These are phyloP conservation scores for Altica lythri DNA, from an alignment of 2,888 invertebrate genomes.

Conservation along the genomic window DNA sequence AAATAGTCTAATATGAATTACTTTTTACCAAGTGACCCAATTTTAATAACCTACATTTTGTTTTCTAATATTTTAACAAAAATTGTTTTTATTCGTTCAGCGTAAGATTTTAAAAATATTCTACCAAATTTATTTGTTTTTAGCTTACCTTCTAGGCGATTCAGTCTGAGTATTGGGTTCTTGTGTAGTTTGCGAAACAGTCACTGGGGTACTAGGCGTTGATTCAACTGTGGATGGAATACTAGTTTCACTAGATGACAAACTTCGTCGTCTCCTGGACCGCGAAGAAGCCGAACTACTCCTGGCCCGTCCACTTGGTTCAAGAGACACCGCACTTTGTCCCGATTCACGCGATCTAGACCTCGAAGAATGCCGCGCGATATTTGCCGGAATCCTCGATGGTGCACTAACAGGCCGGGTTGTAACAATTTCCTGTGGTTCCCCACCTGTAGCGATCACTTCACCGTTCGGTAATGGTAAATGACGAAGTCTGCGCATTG, in stretches of 20 bases:
- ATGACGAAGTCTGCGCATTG: slow-evolving; percentile 63
- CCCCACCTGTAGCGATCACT: slow-evolving; percentile 17
- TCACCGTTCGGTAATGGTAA: slow-evolving; percentile 57
- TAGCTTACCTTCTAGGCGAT: slow-evolving; percentile 40
- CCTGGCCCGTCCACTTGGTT: slow-evolving; percentile 46
- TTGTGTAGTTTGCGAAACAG: slow-evolving; percentile 40
- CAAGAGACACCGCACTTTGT: slow-evolving; percentile 43
- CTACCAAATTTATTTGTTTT: too few species aligned
- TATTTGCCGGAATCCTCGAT: slow-evolving; percentile 41
- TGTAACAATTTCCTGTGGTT: slow-evolving; percentile 35
- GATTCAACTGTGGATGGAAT: slow-evolving; percentile 54
- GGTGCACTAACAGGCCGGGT: slow-evolving; percentile 54
- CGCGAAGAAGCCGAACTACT: slow-evolving; percentile 54
- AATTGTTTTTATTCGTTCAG: too few species aligned
- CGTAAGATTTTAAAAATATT: too few species aligned
- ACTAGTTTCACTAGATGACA: slow-evolving; percentile 55
- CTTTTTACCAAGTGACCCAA: too few species aligned
- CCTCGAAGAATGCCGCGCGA: slow-evolving; percentile 41
- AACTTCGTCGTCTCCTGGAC: slow-evolving; percentile 52
- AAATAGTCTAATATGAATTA: too few species aligned
- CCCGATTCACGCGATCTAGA: slow-evolving; percentile 35
- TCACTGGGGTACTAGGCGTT: slow-evolving; percentile 45
- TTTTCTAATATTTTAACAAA: too few species aligned
- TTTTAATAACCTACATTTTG: too few species aligned
- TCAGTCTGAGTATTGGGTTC: slow-evolving; percentile 37